Evolutionary conservation across 2,113 vertebrate genomes (phyloP), one percentile per base, ranked within the genome.

Genomic region (Tautogolabrus adspersus): DNA sequence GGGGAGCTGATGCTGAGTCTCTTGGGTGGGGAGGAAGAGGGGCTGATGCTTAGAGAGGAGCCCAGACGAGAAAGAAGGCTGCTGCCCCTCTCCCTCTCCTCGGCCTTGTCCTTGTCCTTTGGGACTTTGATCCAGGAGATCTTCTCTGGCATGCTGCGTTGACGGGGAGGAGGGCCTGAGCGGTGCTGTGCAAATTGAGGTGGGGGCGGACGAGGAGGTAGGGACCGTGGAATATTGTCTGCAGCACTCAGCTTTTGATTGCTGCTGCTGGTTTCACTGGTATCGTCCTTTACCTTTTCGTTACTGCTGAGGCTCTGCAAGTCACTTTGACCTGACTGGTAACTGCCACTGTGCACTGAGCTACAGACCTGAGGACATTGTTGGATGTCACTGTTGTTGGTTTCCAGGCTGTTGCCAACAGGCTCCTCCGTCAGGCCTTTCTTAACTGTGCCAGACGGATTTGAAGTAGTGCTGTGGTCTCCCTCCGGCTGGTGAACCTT

Each of bases 401-500:
- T 59, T 54, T 63, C 56, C 23, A 2, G 2, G 73, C 15, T 62
- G 65, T 22, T 44, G 15, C 18, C 26, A 21, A n/a, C 30, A 0
- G 58, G 23, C 12, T 77, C 67, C 26, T 76, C 72, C 49, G 1
- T 64, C 42, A 6, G 34, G 40, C 10, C 23, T 64, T 23, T 66
- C 60, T 59, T 49, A 60, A 38, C 68, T 66, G 59, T 54, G 38
- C 34, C 52, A 75, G 86, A 86, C 80, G 88, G 84, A 63, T 87
- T 85, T 34, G 52, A 42, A 13, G 75, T 1, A 72, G 92, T 79
- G 67, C 90, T 88, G 60, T 87, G 83, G 67, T 89, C 88, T 23
- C 89, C 73, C 72, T 95, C 94, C 79, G 93, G 88, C 78, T 94
- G 96, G 88, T 98, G 96, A 66, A 96, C 95, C 94, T 97, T 96